Evolutionary conservation across 1,140 invertebrate genomes (phyloP), one percentile per base, ranked within the genome.

Genomic region (Hesperophylax magnus): DNA sequence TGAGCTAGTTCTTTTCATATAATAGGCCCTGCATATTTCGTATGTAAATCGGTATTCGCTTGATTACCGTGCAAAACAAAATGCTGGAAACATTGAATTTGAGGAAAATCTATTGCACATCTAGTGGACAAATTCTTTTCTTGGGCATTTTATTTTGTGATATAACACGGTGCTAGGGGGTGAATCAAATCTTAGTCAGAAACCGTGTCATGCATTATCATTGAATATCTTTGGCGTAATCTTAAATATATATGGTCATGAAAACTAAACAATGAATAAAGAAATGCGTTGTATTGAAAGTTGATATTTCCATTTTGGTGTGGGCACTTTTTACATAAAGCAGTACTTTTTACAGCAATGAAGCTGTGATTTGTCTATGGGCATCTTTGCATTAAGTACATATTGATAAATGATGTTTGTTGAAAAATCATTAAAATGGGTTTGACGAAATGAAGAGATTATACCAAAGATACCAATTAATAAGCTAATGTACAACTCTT

Each of bases 131-230:
- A 8, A 74, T 74, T 56, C 15, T 53, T 74, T 20, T 22, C 71
- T 56, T 74, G 20, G 61, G 80, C 47, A 54, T 58, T 60, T 27
- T 34, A 39, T 22, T n/a, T 47, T 76, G 88, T 90, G 89, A 87
- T 87, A 86, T 85, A 90, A 91, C 90, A 91, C 89, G 87, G 90
- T 91, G 91, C 89, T 88, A 86, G 87, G 89, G 87, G 85, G 90
- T 88, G 88, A 76, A 88, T 89, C 88, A 89, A 90, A 88, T 87
- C 85, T 89, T 56, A 83, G 63, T 67, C 72, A 87, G 87, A 90
- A 90, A 89, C 88, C 86, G 88, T 90, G 88, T 88, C 89, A 90
- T 90, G 89, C 89, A 78, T 53, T 75, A 18, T 65, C 24, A 17
- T 75, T 72, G 22, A 34, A 53, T 71, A 75, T 74, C 78, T 80